Evolutionary conservation across 2,797 vertebrate species (phyloP).

Genomic region (Trematomus bernacchii): DNA sequence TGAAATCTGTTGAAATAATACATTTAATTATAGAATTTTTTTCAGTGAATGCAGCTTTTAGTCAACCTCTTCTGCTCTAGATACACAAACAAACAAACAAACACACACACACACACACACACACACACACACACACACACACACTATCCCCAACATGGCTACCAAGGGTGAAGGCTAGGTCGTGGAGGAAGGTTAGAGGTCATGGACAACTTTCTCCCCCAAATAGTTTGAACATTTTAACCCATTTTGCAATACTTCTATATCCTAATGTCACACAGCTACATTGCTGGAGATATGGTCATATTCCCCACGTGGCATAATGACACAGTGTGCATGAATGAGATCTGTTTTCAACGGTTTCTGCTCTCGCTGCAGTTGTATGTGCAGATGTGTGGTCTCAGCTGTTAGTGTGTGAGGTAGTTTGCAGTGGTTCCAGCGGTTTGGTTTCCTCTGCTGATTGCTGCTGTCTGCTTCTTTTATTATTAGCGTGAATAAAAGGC

Average conservation of each 20-base stretch:
- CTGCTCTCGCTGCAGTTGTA: neutral
- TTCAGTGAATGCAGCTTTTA: neutral
- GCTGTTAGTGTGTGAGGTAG: neutral
- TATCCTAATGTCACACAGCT: neutral
- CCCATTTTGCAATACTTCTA: neutral
- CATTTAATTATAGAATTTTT: neutral
- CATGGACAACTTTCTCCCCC: slow-evolving; percentile 77
- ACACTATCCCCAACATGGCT: neutral
- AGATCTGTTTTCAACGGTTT: neutral
- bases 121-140: neutral
- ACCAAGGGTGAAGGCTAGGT: slow-evolving; percentile 79
- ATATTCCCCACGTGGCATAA: neutral
- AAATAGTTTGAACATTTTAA: neutral
- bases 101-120: neutral
- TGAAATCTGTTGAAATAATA: no score
- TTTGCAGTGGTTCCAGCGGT: slow-evolving; percentile 15
- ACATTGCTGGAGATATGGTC: neutral
- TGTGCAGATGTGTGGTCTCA: slow-evolving; percentile 40
- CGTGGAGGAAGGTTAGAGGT: slow-evolving; percentile 77
- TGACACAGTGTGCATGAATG: neutral
- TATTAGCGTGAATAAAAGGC: slow-evolving; percentile 1
- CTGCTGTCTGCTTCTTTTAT: slow-evolving; percentile 31
- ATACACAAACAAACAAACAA: neutral
- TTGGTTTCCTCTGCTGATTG: slow-evolving; percentile 43
- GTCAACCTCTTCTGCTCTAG: neutral